Evolutionary conservation across 2,888 invertebrate species (phyloP).

Genomic region (Scaptomyza flava): DNA sequence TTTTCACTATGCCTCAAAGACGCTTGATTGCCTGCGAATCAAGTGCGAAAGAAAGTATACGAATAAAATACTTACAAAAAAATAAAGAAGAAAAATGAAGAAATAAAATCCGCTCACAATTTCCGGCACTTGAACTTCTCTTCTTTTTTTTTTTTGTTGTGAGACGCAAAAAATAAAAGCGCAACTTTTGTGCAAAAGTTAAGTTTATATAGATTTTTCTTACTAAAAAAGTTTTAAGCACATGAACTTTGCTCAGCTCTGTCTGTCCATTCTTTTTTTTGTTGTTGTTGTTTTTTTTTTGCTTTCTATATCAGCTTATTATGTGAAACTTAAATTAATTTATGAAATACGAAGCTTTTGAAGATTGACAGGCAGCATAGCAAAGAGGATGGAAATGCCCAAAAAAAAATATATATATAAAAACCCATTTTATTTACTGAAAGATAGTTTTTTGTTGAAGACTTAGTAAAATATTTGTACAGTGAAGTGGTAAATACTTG

Average conservation of each 20-base stretch:
- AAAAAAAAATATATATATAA: too few species aligned
- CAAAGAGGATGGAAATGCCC: slow-evolving; percentile 1
- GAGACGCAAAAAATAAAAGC: slow-evolving; percentile 35
- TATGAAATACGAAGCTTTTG: slow-evolving; percentile 56
- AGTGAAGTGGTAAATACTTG: not conserved
- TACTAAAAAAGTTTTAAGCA: slow-evolving; percentile 72
- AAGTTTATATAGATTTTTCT: slow-evolving; percentile 52
- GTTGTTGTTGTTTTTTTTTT: slow-evolving; percentile 1
- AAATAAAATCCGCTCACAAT: slow-evolving; percentile 53
- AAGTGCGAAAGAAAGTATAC: slow-evolving; percentile 33
- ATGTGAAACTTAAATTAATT: slow-evolving; percentile 76
- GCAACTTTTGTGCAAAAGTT: slow-evolving; percentile 58
- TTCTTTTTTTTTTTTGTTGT: slow-evolving; percentile 9
- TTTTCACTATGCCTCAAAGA: slow-evolving; percentile 47
- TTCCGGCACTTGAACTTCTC: slow-evolving; percentile 70
- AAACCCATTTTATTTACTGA: not conserved
- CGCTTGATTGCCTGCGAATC: slow-evolving; percentile 53
- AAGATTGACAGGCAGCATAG: slow-evolving; percentile 55
- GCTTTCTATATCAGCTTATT: slow-evolving; percentile 52
- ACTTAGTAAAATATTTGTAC: not conserved
- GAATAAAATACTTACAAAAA: not conserved
- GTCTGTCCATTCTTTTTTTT: slow-evolving; percentile 12
- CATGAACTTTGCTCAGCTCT: slow-evolving; percentile 59
- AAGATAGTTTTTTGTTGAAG: not conserved
- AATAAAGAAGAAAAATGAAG: not conserved